phyloP scores from a whole-genome alignment of 1,140 invertebrate genomes.

The Aphelinus atriplicis region DNA sequence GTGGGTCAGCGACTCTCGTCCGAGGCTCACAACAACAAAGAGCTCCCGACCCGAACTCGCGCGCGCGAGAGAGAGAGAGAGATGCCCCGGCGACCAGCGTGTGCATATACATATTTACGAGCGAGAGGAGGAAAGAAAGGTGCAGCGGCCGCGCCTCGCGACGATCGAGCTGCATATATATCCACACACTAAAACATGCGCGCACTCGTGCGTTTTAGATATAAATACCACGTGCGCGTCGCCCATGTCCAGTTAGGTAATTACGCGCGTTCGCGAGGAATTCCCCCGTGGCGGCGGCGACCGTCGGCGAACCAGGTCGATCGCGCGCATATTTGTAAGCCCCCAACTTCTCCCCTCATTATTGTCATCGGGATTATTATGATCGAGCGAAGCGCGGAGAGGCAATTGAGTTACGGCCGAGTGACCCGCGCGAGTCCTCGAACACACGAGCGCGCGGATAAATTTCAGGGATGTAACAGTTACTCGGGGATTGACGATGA shows the following conservation, averaged over 20 bases:
- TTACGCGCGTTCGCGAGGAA: constrained; percentile 20
- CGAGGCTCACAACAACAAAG: constrained; percentile 30
- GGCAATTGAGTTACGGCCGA: too few relatives aligned
- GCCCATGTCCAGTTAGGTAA: constrained; percentile 37
- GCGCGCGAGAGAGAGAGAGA: too few relatives aligned
- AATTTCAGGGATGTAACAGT: too few relatives aligned
- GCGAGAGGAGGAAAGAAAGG: not conserved
- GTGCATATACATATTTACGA: not conserved
- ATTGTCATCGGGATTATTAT: too few relatives aligned
- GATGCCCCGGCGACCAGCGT: too few relatives aligned
- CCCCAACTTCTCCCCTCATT: too few relatives aligned
- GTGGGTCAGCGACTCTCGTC: constrained; percentile 63
- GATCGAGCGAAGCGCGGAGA: too few relatives aligned
- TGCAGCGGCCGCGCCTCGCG: constrained; percentile 11
- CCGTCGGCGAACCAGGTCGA: constrained; percentile 7
- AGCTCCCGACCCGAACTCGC: not conserved
- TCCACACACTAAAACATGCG: not conserved
- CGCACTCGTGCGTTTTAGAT: not conserved
- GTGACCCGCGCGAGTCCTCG: too few relatives aligned
- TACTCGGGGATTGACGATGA: too few relatives aligned
- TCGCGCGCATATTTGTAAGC: constrained; percentile 11
- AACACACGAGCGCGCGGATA: too few relatives aligned
- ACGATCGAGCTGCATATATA: not conserved
- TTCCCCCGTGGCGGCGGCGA: too few relatives aligned
- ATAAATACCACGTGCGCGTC: constrained; percentile 16